Base-by-base conservation (phyloP, 1,140 invertebrate species). In the Aphelenchoides avenae region DNA sequence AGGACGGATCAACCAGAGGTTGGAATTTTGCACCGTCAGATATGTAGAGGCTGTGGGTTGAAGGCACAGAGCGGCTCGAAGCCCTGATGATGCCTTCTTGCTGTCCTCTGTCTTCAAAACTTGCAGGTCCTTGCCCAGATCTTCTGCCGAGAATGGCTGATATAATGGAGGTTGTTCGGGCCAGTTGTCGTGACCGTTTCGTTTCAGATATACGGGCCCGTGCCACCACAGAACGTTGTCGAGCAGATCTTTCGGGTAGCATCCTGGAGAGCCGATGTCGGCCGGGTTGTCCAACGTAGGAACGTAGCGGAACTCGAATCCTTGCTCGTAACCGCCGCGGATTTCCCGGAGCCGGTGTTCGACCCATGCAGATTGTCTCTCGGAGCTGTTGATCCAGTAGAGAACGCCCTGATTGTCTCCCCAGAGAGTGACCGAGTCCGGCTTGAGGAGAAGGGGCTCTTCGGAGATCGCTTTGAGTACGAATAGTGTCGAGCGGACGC, bases 211-310 rank as follows among this genome's bases (percentile, higher is more conserved):
- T 27, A 6, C 55, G 5, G 56, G 56, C 13, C 56, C 56, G 24
- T 31, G n/a, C 57, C 56, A 58, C 56, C 56, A 58, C 5, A 47
- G 29, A 4, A 5, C 11, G 31, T 18, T 15, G 46, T 51, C 26
- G 13, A 13, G n/a, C 9, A 58, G 30, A 47, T 61, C 57, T n/a
- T 59, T 11, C 9, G 15, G 18, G 2, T 41, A 5, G 6, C 22
- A 31, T 26, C 58, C 58, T 3, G 56, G 20, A 34, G n/a, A 29
- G 1, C 27, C 5, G 15, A 55, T 20, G 30, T 61, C 58, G 5
- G 58, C 58, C 5, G 58, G 58, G 36, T 61, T 61, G 1, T 34
- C 7, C n/a, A 26, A 42, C 3, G 30, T 39, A 18, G 57, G 48
- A 22, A 61, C 20, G 47, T 61, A 41, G 24, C 60, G 29, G 27